These are phyloP conservation scores for Stichodactyla helianthus DNA, from an alignment of 64 coral and sea anemone species.

Conservation along the genomic window DNA sequence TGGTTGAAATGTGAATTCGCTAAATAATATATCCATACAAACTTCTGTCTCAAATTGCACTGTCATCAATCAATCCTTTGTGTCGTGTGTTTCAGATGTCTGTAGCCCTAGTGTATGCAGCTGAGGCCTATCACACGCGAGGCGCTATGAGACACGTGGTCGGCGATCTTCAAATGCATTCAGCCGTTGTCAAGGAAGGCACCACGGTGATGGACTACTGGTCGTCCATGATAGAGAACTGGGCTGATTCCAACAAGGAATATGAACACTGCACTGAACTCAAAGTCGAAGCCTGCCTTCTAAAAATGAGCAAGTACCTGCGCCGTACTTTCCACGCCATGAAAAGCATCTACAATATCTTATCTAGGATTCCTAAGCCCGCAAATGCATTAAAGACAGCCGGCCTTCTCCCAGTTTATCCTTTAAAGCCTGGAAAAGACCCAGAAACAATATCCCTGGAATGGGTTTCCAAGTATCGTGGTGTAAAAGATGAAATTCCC, in stretches of 20 bases:
- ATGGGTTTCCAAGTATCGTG: constrained; percentile 28
- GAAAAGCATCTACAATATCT: constrained; percentile 32
- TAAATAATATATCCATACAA: too few species aligned
- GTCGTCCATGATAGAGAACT: constrained; percentile 67
- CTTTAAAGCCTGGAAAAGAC: neutral
- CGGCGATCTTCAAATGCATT: constrained; percentile 24
- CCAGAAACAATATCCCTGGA: constrained; percentile 19
- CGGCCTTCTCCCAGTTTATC: constrained; percentile 13
- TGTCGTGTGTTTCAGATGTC: constrained; percentile 24
- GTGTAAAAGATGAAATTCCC: constrained; percentile 5
- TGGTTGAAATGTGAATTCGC: too few species aligned
- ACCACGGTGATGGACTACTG: constrained; percentile 44
- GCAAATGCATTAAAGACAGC: constrained; percentile 28
- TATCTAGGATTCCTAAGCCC: constrained; percentile 24
- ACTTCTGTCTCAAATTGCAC: too few species aligned
- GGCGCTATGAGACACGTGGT: constrained; percentile 45
- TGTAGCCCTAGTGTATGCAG: constrained; percentile 40
- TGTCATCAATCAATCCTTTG: too few species aligned
- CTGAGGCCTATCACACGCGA: constrained; percentile 57
- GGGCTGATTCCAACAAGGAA: constrained; percentile 49
- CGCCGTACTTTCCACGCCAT: constrained; percentile 37
- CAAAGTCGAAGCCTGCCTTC: constrained; percentile 18
- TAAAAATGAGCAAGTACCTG: constrained; percentile 59
- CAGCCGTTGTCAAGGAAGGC: constrained; percentile 3
- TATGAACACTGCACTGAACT: constrained; percentile 21